Conservation (phyloP, 2,113 vertebrate species). For the Engraulis encrasicolus region DNA sequence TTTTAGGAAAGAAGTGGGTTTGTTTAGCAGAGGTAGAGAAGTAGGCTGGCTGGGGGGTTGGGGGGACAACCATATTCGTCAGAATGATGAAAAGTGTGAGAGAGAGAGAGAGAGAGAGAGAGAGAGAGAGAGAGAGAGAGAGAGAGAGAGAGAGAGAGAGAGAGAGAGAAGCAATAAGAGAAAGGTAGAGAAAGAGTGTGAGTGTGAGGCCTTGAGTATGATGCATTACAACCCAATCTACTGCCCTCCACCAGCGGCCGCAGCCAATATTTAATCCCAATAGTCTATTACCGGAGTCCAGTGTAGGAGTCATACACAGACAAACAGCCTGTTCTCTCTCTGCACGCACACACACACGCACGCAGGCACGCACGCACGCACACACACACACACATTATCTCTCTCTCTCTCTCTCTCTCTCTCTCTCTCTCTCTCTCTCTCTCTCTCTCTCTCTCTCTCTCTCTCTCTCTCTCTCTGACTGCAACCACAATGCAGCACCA, state of each 20-base stretch:
- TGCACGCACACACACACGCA: neutral
- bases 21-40: slow-evolving; percentile 2
- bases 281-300: slow-evolving; percentile 55
- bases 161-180: neutral
- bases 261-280: slow-evolving; percentile 59
- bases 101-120: slow-evolving; percentile 16
- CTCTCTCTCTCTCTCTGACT: no score
- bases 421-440: no score
- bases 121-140: neutral
- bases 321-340: slow-evolving; percentile 9
- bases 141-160: slow-evolving; percentile 26
- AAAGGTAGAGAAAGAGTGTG: neutral
- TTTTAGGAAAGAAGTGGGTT: neutral
- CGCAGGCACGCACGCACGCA: neutral
- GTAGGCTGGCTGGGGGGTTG: neutral
- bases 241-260: slow-evolving; percentile 55
- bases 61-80: neutral
- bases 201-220: slow-evolving; percentile 44
- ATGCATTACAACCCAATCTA: slow-evolving; percentile 57
- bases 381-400: no score
- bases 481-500: neutral
- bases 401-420: no score
- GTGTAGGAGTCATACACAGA: slow-evolving; percentile 10
- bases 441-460: no score
- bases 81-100: neutral